Evolutionary conservation across 2,797 vertebrate species (phyloP), one percentile per base, ranked within the genome.

Genomic region (Hemitrygon akajei): DNA sequence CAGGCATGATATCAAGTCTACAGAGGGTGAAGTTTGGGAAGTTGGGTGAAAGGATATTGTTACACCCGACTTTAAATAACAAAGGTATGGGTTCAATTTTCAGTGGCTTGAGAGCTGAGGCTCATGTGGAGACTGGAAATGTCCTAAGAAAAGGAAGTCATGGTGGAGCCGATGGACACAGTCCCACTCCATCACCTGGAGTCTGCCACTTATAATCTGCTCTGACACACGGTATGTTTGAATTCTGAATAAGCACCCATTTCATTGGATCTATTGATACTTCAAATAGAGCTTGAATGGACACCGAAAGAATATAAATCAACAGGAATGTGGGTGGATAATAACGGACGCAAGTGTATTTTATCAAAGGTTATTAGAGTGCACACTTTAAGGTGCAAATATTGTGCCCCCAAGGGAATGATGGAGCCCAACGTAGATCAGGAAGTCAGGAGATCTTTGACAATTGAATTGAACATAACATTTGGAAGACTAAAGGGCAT

Each of bases 381-480:
- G 14, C 71, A 92, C 37, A 73, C 69, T 92, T 73, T 30, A 71
- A 92, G 71, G 89, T 56, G 63, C 11, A 92, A 73, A 92, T 27
- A 7, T 66, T 92, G 58, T n/a, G 37, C 37, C 69, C 89, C 40
- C 10, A 1, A 47, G 89, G 66, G 69, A 14, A 0, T 25, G 37
- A 30, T 92, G 37, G 34, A 92, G 73, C 89, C 89, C 27, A 66
- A 92, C 37, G 11, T 66, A 27, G 89, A 22, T 66, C 71, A 66
- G 71, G 34, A 66, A 75, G 69, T 47, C 12, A 73, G 37, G 69
- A 25, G 37, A 22, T 20, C 89, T 92, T 22, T 92, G 89, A 75
- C 40, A 25, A 69, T 66, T 63, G 37, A 69, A 71, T 91, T 37
- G 7, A 27, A 84, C 30, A 56, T 12, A 11, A 56, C 47, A 14